phyloP scores from a whole-genome alignment of 2,888 invertebrate genomes.

The Gasteruption jaculator region DNA sequence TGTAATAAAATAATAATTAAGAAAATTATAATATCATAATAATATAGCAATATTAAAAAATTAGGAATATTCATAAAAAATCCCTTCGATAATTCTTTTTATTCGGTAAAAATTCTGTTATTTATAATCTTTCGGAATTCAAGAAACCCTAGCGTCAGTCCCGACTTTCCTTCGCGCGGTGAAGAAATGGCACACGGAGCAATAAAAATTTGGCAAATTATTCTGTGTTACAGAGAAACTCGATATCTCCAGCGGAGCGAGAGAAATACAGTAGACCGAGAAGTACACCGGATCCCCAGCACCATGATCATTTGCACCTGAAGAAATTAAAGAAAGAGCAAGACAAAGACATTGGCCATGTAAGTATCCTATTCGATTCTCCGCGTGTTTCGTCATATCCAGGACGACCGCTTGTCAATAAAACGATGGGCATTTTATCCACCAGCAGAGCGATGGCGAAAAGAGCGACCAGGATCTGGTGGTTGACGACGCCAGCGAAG shows the following conservation, averaged over 20 bases:
- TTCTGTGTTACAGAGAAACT: conserved; percentile 65
- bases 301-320: conserved; percentile 64
- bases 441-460: conserved; percentile 75
- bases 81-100: no score
- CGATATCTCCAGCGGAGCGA: conserved; percentile 71
- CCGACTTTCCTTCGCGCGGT: background rate
- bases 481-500: conserved; percentile 92
- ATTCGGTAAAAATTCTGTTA: no score
- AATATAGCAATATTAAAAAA: no score
- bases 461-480: conserved; percentile 90
- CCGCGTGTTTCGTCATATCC: background rate
- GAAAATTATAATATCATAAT: no score
- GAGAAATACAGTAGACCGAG: conserved; percentile 76
- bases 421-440: conserved; percentile 25
- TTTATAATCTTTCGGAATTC: no score
- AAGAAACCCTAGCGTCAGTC: no score
- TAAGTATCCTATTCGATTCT: conserved; percentile 58
- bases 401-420: conserved; percentile 15
- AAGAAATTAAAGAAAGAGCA: conserved; percentile 67
- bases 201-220: conserved; percentile 1
- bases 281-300: conserved; percentile 69
- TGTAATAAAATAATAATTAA: no score
- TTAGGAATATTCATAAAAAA: no score
- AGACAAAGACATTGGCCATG: conserved; percentile 78
- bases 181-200: no score